Conservation (phyloP, 2,888 invertebrate species). For the Busseola fusca region DNA sequence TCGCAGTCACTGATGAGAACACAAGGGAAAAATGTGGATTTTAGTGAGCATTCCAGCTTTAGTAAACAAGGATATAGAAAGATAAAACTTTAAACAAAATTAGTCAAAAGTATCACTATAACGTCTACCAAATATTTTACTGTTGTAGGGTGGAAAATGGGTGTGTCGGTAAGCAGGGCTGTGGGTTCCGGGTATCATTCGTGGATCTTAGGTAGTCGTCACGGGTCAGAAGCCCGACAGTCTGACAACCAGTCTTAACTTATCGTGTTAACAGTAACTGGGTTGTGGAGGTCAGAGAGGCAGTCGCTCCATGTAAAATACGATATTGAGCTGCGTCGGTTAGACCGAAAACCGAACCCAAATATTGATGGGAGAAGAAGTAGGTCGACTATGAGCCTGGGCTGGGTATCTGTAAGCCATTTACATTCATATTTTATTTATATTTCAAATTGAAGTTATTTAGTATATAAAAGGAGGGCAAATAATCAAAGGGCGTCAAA, state of each 20-base stretch:
- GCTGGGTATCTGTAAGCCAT: no score
- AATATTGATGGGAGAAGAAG: no score
- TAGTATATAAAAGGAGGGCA: no score
- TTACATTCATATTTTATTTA: no score
- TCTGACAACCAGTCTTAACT: background rate
- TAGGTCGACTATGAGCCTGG: no score
- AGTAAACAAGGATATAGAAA: background rate
- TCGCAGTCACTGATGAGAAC: conserved; percentile 21
- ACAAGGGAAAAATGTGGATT: conserved; percentile 31
- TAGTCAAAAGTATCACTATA: background rate
- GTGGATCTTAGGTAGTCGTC: background rate
- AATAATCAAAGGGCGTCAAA: no score
- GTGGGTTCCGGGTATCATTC: background rate
- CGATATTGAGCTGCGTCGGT: background rate
- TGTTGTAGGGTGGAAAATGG: background rate
- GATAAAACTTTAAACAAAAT: background rate
- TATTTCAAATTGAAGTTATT: no score
- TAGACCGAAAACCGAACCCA: no score
- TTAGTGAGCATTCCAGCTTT: conserved; percentile 22
- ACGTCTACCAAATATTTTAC: background rate
- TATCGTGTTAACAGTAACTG: background rate
- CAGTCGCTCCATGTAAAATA: no score
- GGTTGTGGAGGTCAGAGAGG: background rate
- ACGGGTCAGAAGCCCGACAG: background rate
- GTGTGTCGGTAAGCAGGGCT: background rate